Base-by-base conservation (phyloP, 2,113 vertebrate species). In the Natator depressus region DNA sequence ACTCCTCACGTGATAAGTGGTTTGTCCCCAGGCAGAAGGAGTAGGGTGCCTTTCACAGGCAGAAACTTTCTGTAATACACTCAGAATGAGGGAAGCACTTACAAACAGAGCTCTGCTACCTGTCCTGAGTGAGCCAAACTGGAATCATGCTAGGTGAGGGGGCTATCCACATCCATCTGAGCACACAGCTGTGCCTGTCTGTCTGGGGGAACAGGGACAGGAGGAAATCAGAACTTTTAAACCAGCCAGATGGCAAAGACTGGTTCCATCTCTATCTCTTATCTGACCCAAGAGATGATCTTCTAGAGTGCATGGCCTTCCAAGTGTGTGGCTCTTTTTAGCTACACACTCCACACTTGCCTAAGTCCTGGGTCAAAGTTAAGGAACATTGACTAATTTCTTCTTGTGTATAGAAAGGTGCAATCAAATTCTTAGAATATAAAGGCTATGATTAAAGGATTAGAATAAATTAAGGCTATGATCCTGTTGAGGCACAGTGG, bases 371-470 rank as follows among this genome's bases (percentile, higher is more conserved):
- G 27, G 29, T 49, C 24, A 85, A 88, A 91, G 59, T 86, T 84
- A 78, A 89, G 20, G 50, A 53, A 76, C 92, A 24, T 81, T 89
- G 14, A n/a, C 81, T 72, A 62, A 81, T 92, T 93, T 95, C 82
- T 82, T 85, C 9, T 82, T 89, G 47, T 80, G 46, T 14, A 38
- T 17, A 80, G 46, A 80, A 80, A 50, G 78, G 78, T 80, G 25
- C 12, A 14, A 49, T 50, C 4, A 80, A 50, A 50, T 80, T 35
- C 46, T 80, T 6, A 72, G n/a, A 27, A 47, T 47, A 47, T 62
- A 79, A 82, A 25, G 11, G 87, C 47, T n/a, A n/a, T n/a, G n/a
- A n/a, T n/a, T n/a, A n/a, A n/a, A n/a, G n/a, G n/a, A n/a, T 22
- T 95, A 42, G 42, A 42, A 42, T 42, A 84, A n/a, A 72, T 72